Conservation (phyloP, 2,888 invertebrate species). For the Dolomedes plantarius region DNA sequence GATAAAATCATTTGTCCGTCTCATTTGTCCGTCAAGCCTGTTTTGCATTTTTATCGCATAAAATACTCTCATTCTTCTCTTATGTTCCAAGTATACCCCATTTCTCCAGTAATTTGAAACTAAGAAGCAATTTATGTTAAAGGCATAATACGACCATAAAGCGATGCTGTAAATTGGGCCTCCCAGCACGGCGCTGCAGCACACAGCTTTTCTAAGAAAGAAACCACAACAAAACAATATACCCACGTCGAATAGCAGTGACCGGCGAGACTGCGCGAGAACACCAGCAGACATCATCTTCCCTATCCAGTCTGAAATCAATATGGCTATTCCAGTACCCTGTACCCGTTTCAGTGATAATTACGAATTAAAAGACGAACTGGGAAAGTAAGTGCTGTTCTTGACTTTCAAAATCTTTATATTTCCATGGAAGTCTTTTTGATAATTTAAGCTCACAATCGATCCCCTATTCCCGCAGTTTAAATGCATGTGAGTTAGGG, state of each 20-base stretch:
- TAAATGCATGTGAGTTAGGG: constrained; percentile 29
- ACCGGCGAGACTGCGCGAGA: constrained; percentile 62
- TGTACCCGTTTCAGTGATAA: constrained; percentile 99
- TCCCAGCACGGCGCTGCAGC: constrained; percentile 61
- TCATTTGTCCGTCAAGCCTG: not conserved
- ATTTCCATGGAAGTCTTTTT: not conserved
- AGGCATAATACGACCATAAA: not conserved
- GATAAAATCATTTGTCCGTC: no score
- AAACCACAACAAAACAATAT: constrained; percentile 60
- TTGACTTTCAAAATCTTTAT: not conserved
- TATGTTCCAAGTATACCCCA: not conserved
- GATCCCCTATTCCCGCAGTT: not conserved
- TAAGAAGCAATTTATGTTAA: constrained; percentile 5
- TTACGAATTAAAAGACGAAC: constrained; percentile 99
- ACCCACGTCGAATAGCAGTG: constrained; percentile 58
- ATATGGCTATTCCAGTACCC: constrained; percentile 79
- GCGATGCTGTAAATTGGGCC: constrained; percentile 64
- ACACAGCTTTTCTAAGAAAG: constrained; percentile 36
- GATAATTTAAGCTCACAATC: not conserved
- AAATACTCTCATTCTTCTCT: not conserved
- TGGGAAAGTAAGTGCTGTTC: constrained; percentile 92
- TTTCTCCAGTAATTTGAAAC: not conserved
- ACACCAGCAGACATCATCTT: constrained; percentile 38
- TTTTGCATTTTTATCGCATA: not conserved
- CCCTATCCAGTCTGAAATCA: constrained; percentile 73